Base-by-base conservation (phyloP, 1,140 invertebrate species). In the Ladona fulva region DNA sequence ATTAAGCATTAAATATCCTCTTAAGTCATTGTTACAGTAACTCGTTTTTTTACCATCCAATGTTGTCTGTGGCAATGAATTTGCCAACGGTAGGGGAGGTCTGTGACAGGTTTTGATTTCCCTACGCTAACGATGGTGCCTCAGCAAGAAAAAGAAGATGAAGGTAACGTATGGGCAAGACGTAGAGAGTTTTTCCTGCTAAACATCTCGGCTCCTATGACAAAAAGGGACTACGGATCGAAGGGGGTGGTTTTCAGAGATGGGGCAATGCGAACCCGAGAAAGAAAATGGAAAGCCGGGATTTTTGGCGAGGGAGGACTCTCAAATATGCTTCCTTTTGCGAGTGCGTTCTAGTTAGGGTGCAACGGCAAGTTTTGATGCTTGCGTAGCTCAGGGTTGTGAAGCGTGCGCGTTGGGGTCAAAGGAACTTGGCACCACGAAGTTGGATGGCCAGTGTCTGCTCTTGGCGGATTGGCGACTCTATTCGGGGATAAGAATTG, bases 91-190 rank as follows among this genome's bases (percentile, higher is more conserved):
- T 66, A 66, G 52, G n/a, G 52, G 52, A 66, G 52, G 52, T 66
- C 52, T 66, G 52, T 66, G 52, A 66, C 52, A 66, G 52, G 52
- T 66, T 66, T 66, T 66, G 52, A 66, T 66, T 66, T 66, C 52
- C 52, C 52, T 66, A 66, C 52, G 52, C 52, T 66, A 66, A 19
- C n/a, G 52, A 66, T 66, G 52, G n/a, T 66, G 52, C 52, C 52
- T 19, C 52, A 66, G 16, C 52, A 66, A 66, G 52, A 66, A 12
- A 66, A 66, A 66, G 52, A 66, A 66, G 52, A 66, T 12, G 52
- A 66, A 66, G 52, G 52, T 66, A 66, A 66, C 52, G 52, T 66
- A 66, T 66, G 52, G 52, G 52, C 52, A 66, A 66, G 52, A 66
- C n/a, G 14, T 16, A 66, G 52, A 66, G 52, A 22, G 52, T 12